Evolutionary conservation across 2,888 invertebrate species (phyloP), one percentile per base, ranked within the genome.

Genomic region (Pyrrhia umbra): DNA sequence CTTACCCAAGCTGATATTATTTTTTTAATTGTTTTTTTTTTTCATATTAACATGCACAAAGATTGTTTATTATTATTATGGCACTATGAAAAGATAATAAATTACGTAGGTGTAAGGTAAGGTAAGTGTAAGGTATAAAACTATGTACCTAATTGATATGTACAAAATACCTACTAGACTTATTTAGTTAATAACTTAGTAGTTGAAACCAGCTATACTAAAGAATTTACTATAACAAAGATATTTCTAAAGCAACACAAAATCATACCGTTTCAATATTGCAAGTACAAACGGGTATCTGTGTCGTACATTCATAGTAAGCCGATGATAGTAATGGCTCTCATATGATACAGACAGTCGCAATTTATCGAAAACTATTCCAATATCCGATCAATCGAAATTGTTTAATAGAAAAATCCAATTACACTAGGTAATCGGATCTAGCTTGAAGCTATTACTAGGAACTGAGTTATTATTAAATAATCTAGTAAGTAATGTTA

Each of bases 291-390:
- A 25, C 4, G 2, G 4, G 8, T 21, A 40, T 40, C 16, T 34
- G 16, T 25, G 10, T 21, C 25, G n/a, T 9, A 23, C 5, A 13
- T 13, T 30, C 16, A n/a, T 16, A 30, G 13, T 49, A 21, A 49
- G 39, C 15, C 39, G 27, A 60, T 34, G 8, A 45, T 27, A 39
- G 27, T 15, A 10, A 15, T 20, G 20, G 39, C 13, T 34, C 25
- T 55, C 40, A 55, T 46, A 47, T 27, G 27, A 40, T 25, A 23
- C 40, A 59, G n/a, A 8, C 16, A 37, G 21, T 16, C 16, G n/a
- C 39, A 45, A 40, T 65, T 51, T 51, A 51, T 72, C 18, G 23
- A 16, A 66, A 72, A 56, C 50, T 40, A 42, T 66, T 66, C 13
- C 56, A n/a, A 39, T 72, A 51, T 18, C 10, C 18, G 45, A 37